Conservation (phyloP, 1,140 invertebrate species). For the Araneus ventricosus region DNA sequence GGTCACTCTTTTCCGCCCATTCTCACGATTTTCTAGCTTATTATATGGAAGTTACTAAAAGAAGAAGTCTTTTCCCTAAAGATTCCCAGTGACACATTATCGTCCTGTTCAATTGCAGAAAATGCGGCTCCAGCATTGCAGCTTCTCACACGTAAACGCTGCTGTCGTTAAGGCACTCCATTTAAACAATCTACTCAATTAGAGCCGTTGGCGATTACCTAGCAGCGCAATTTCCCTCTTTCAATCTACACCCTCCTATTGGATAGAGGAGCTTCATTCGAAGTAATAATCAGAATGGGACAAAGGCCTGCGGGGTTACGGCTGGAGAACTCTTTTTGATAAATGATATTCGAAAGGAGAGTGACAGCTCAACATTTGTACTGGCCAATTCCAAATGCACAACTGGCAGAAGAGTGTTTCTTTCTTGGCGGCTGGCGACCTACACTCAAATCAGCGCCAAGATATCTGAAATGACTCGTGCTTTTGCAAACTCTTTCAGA, state of each 20-base stretch:
- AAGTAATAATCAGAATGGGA: conserved; percentile 71
- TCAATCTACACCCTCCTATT: conserved; percentile 42
- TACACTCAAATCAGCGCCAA: neutral
- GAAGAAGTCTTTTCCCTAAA: conserved; percentile 4
- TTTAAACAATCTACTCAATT: conserved; percentile 58
- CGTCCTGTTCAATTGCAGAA: conserved; percentile 6
- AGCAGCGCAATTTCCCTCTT: neutral
- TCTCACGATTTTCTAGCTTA: neutral
- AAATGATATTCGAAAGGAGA: conserved; percentile 68
- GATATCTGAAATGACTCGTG: neutral
- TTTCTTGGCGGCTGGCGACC: conserved; percentile 1
- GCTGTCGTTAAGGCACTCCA: conserved; percentile 33
- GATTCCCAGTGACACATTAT: conserved; percentile 19
- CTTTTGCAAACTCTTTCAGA: too few relatives aligned
- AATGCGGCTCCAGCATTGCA: neutral
- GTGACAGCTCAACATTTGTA: conserved; percentile 44
- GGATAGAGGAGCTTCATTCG: conserved; percentile 62
- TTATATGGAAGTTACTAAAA: neutral
- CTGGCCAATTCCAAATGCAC: neutral
- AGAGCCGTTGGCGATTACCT: conserved; percentile 33
- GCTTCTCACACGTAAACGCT: conserved; percentile 30
- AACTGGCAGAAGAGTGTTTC: conserved; percentile 39
- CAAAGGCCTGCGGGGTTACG: conserved; percentile 54
- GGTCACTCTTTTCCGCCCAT: neutral
- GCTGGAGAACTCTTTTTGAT: conserved; percentile 66